phyloP scores from a whole-genome alignment of 2,113 vertebrate species.

The Perccottus glenii region DNA sequence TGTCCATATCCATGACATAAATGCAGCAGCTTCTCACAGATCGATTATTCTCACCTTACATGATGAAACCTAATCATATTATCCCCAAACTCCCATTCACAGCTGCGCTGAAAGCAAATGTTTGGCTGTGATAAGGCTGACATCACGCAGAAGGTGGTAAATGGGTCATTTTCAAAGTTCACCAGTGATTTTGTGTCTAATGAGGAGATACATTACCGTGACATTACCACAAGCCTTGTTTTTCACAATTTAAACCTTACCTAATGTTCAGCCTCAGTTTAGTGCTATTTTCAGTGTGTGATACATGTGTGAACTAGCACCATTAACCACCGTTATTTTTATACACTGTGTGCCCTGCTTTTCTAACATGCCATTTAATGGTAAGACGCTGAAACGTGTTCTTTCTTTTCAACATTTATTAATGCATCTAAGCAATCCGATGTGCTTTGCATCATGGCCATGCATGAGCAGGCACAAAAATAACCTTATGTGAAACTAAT shows the following conservation, averaged over 20 bases:
- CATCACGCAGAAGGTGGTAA: constrained; percentile 36
- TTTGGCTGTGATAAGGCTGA: constrained; percentile 33
- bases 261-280: constrained; percentile 3
- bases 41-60: constrained; percentile 49
- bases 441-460: constrained; percentile 20
- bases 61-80: constrained; percentile 52
- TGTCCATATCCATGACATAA: constrained; percentile 42
- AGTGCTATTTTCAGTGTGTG: constrained; percentile 6
- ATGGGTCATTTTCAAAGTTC: constrained; percentile 54
- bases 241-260: constrained; percentile 7
- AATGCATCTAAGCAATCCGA: constrained; percentile 43
- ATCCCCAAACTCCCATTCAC: constrained; percentile 21
- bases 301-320: background rate
- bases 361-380: constrained; percentile 11
- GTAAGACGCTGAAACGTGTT: constrained; percentile 22
- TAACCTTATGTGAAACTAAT: constrained; percentile 69
- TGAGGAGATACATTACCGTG: constrained; percentile 54
- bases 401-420: constrained; percentile 42
- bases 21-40: constrained; percentile 32
- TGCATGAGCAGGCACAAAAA: constrained; percentile 62
- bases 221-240: constrained; percentile 10
- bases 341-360: constrained; percentile 3
- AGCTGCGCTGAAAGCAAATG: constrained; percentile 30
- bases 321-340: constrained; percentile 8
- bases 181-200: constrained; percentile 55